Evolutionary conservation across 2,888 invertebrate genomes (phyloP).

Genomic region (Amblyjoppa proteus): DNA sequence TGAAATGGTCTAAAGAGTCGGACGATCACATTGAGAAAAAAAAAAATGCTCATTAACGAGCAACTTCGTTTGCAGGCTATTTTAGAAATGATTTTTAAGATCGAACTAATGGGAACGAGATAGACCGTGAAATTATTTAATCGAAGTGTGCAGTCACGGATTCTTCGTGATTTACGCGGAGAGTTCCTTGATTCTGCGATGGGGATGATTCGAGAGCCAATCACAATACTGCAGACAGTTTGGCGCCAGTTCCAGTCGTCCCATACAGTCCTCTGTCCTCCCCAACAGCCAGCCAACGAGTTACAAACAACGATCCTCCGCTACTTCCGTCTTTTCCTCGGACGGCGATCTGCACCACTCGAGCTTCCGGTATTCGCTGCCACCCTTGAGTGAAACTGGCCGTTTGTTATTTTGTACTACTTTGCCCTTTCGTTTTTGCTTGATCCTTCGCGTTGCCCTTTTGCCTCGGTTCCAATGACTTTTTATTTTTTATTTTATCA

Average conservation of each 20-base stretch:
- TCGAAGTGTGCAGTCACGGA: background rate
- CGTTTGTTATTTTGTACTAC: background rate
- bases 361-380: background rate
- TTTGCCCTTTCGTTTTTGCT: background rate
- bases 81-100: background rate
- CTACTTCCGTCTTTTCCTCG: conserved; percentile 17
- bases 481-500: too few relatives aligned
- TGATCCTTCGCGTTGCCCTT: background rate
- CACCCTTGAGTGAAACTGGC: background rate
- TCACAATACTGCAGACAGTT: conserved; percentile 77
- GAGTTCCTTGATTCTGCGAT: conserved; percentile 16
- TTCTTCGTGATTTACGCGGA: background rate
- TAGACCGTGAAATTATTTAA: background rate
- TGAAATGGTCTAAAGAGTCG: too few relatives aligned
- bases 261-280: conserved; percentile 1
- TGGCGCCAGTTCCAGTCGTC: conserved; percentile 76
- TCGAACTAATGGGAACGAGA: background rate
- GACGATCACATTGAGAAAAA: too few relatives aligned
- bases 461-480: too few relatives aligned
- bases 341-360: background rate
- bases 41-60: too few relatives aligned
- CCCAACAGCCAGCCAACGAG: conserved; percentile 14
- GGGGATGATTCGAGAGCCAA: conserved; percentile 72
- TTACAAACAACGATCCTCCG: conserved; percentile 17
- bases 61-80: background rate